phyloP scores from a whole-genome alignment of 1,140 invertebrate species.

The Drosophila miranda region DNA sequence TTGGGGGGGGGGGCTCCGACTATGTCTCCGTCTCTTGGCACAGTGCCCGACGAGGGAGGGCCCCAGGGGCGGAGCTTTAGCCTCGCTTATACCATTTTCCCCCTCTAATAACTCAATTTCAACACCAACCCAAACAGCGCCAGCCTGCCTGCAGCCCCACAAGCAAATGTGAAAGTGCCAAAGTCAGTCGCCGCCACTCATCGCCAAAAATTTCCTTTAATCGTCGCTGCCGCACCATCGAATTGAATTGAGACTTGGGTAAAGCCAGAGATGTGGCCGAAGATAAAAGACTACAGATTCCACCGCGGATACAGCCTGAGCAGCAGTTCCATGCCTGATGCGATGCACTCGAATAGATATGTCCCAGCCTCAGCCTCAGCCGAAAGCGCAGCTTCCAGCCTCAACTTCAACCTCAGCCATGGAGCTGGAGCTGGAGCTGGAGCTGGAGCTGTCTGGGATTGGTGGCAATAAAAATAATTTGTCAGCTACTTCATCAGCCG shows the following conservation, averaged over 20 bases:
- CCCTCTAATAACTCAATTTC: conserved; percentile 66
- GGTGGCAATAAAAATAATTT: conserved; percentile 58
- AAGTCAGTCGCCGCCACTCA: conserved; percentile 22
- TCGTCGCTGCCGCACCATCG: conserved; percentile 14
- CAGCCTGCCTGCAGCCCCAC: background rate
- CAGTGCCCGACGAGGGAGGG: conserved; percentile 16
- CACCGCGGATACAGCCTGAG: background rate
- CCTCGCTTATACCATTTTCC: conserved; percentile 14
- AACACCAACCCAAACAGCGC: conserved; percentile 17
- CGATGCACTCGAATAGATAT: conserved; percentile 51
- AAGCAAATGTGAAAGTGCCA: conserved; percentile 59
- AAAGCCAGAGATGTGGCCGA: too few species aligned
- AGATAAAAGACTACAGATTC: too few species aligned
- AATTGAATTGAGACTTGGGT: too few species aligned
- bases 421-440: too few species aligned
- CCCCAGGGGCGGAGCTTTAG: background rate
- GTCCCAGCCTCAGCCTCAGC: too few species aligned
- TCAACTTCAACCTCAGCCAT: conserved; percentile 6
- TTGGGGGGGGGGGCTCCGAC: conserved; percentile 16
- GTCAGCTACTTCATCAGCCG: conserved; percentile 68
- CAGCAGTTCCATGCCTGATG: conserved; percentile 46
- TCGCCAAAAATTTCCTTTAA: conserved; percentile 42
- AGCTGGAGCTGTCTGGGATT: background rate
- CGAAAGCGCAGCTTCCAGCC: background rate
- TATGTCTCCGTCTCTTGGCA: background rate